These are phyloP conservation scores for Tortrix viridana DNA, from an alignment of 2,888 invertebrate genomes.

Conservation along the genomic window DNA sequence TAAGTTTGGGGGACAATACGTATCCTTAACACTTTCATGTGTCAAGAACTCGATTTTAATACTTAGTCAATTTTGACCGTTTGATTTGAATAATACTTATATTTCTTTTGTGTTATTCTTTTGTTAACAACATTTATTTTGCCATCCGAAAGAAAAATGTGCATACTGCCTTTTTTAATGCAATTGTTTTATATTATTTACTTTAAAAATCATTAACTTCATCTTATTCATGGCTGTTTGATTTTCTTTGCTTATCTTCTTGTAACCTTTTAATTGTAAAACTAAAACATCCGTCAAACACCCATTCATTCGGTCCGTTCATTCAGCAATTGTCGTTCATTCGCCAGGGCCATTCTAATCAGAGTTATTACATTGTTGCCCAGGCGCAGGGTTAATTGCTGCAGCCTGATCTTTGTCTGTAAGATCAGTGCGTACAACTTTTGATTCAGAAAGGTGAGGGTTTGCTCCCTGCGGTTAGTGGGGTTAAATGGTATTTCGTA, in stretches of 20 bases:
- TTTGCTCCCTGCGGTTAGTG: slow-evolving; percentile 39
- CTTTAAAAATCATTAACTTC: too few species aligned
- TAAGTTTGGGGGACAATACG: slow-evolving; percentile 16
- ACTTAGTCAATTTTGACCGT: too few species aligned
- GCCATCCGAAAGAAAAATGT: too few species aligned
- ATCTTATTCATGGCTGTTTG: neutral
- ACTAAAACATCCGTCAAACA: slow-evolving; percentile 7
- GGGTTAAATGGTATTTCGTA: slow-evolving; percentile 28
- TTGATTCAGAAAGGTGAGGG: slow-evolving; percentile 61
- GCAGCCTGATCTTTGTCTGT: slow-evolving; percentile 77
- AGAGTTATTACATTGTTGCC: slow-evolving; percentile 79
- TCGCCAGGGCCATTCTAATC: slow-evolving; percentile 77
- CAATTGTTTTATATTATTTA: too few species aligned
- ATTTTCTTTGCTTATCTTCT: neutral
- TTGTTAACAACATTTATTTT: too few species aligned
- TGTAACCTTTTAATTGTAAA: neutral
- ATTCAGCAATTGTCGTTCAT: slow-evolving; percentile 55
- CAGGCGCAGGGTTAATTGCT: slow-evolving; percentile 75
- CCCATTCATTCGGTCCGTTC: slow-evolving; percentile 56
- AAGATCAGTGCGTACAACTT: slow-evolving; percentile 70
- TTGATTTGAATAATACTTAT: too few species aligned
- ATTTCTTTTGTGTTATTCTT: too few species aligned
- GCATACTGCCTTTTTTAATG: too few species aligned
- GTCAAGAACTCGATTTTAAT: too few species aligned
- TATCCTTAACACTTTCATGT: neutral